Conservation (phyloP, 2,797 vertebrate species). For the Sebastes alutus region DNA sequence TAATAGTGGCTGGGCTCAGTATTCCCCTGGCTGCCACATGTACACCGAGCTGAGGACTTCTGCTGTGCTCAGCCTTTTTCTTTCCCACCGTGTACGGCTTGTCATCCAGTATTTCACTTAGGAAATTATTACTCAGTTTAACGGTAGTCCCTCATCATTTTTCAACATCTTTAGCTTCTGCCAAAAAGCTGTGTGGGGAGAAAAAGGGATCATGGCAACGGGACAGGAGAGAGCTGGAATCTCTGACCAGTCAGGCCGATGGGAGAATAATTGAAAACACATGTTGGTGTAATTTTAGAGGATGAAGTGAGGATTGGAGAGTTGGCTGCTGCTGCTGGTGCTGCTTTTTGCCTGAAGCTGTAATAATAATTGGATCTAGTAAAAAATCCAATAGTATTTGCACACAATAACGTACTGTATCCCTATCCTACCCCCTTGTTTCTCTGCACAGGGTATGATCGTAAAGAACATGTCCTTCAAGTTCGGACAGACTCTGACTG, state of each 20-base stretch:
- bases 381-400: conserved; percentile 13
- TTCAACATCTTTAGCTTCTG: conserved; percentile 33
- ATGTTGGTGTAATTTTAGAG: conserved; percentile 53
- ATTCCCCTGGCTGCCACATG: conserved; percentile 54
- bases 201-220: conserved; percentile 14
- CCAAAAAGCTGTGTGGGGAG: conserved; percentile 39
- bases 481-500: conserved; percentile 78
- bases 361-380: conserved; percentile 21
- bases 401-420: conserved; percentile 24
- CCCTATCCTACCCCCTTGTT: neutral
- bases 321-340: conserved; percentile 1
- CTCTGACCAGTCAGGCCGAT: conserved; percentile 16
- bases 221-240: conserved; percentile 28
- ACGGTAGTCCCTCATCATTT: conserved; percentile 32
- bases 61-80: conserved; percentile 24
- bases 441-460: conserved; percentile 65
- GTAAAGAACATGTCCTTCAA: conserved; percentile 85
- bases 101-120: neutral
- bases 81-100: neutral
- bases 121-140: conserved; percentile 70
- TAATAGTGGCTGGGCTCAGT: neutral
- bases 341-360: neutral
- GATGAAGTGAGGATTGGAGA: conserved; percentile 3
- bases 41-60: conserved; percentile 29
- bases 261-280: conserved; percentile 65